Base-by-base conservation (phyloP, 2,888 invertebrate genomes). In the Cataglyphis livida region DNA sequence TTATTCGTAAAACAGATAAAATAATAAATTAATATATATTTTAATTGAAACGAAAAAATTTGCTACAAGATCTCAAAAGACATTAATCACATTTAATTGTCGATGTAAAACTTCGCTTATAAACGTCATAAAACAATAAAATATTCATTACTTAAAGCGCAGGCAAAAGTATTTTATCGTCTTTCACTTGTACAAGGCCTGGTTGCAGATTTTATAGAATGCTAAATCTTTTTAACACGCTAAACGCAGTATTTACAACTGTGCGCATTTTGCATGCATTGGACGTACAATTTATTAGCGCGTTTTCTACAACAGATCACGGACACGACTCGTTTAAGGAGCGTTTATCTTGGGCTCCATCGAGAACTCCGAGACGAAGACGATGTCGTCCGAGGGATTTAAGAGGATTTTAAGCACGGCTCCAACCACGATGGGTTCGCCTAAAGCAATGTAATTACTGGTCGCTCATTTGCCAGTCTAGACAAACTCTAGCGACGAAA, bases 401-500 rank as follows among this genome's bases (percentile, higher is more conserved):
- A 68, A 62, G 71, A 44, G 54, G 71, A 70, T 71, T 62, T 75
- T 38, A 57, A 82, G 85, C 82, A 82, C 86, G 54, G 84, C 84
- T 88, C 84, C 68, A 79, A 78, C 71, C 79, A 74, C 44, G 78
- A 59, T 32, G 54, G 81, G 73, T 35, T 73, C 59, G 54, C 61
- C 78, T 84, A 73, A 91, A 89, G 88, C 85, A 88, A 86, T 89
- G 73, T 87, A 88, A 88, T 89, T 90, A 87, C 54, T 71, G 44
- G 71, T 21, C 82, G 61, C 38, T 85, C 79, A 82, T 88, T 85
- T 83, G 78, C 61, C 79, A 70, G 88, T 87, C 83, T 85, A 83
- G 85, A 88, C 88, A 87, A 88, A 87, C 79, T 81, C 59, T 21
- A 71, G 59, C n/a, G 84, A 82, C 76, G 73, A 73, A 81, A 70